Evolutionary conservation across 1,140 invertebrate species (phyloP).

Genomic region (Sinonovacula constricta): DNA sequence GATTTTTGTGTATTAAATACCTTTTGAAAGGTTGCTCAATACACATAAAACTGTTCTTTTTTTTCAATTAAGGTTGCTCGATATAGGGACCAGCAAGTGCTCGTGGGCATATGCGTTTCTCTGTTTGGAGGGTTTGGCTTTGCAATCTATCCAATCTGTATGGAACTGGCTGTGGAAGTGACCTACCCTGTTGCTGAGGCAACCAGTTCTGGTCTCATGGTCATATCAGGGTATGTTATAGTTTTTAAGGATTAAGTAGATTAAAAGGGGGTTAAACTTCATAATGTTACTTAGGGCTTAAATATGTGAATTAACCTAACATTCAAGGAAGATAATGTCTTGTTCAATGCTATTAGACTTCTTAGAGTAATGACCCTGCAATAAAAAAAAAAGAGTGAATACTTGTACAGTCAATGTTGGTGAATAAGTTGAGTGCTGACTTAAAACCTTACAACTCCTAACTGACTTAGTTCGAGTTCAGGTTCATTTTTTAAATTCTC

Average conservation of each 20-base stretch:
- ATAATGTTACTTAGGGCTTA: background rate
- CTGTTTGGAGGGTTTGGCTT: conserved; percentile 79
- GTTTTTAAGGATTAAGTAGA: background rate
- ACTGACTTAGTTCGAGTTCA: too few relatives aligned
- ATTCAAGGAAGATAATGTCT: too few relatives aligned
- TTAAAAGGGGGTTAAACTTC: background rate
- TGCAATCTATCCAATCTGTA: conserved; percentile 78
- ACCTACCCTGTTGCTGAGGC: conserved; percentile 80
- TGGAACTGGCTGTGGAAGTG: conserved; percentile 79
- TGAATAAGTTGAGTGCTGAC: too few relatives aligned
- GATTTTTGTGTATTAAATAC: background rate
- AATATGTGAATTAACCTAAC: too few relatives aligned
- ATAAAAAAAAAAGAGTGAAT: too few relatives aligned
- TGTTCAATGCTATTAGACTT: too few relatives aligned
- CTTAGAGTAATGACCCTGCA: too few relatives aligned
- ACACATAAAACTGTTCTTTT: background rate
- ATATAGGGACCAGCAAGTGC: conserved; percentile 62
- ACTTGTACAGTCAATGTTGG: too few relatives aligned
- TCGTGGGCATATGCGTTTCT: conserved; percentile 68
- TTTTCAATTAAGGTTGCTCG: conserved; percentile 63
- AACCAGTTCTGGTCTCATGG: conserved; percentile 78
- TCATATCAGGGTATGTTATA: conserved; percentile 77
- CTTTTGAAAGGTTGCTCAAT: background rate
- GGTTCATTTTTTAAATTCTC: too few relatives aligned
- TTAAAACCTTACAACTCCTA: too few relatives aligned